Evolutionary conservation across 2,113 vertebrate genomes (phyloP).

Genomic region (Corythornis vintsioides): DNA sequence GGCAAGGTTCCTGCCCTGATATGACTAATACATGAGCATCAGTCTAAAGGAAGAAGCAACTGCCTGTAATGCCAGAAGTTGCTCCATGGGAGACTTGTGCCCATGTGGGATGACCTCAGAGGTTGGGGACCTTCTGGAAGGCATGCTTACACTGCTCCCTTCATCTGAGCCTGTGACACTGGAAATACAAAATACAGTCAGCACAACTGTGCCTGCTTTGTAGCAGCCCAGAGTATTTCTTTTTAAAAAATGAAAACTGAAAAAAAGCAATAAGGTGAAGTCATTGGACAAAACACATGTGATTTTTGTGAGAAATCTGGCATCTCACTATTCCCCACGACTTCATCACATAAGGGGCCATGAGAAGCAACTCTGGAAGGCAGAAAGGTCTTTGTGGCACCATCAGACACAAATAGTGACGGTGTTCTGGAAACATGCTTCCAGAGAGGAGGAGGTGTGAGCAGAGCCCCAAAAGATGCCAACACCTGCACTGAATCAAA

Average conservation of each 20-base stretch:
- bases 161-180: not conserved
- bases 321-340: not conserved
- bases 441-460: not conserved
- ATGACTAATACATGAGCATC: not conserved
- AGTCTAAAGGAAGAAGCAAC: not conserved
- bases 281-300: not conserved
- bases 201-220: not conserved
- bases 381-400: not conserved
- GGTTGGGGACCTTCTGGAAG: not conserved
- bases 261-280: not conserved
- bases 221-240: not conserved
- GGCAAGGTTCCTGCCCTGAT: not conserved
- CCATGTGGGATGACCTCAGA: not conserved
- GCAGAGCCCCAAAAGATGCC: not conserved
- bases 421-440: not conserved
- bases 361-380: accelerated
- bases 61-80: not conserved
- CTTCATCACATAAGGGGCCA: accelerated
- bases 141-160: not conserved
- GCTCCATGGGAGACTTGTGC: not conserved
- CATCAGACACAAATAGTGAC: not conserved
- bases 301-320: not conserved
- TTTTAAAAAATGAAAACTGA: not conserved
- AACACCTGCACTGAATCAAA: not conserved
- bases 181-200: not conserved